These are phyloP conservation scores for Aromia moschata DNA, from an alignment of 2,888 invertebrate species.

Conservation along the genomic window DNA sequence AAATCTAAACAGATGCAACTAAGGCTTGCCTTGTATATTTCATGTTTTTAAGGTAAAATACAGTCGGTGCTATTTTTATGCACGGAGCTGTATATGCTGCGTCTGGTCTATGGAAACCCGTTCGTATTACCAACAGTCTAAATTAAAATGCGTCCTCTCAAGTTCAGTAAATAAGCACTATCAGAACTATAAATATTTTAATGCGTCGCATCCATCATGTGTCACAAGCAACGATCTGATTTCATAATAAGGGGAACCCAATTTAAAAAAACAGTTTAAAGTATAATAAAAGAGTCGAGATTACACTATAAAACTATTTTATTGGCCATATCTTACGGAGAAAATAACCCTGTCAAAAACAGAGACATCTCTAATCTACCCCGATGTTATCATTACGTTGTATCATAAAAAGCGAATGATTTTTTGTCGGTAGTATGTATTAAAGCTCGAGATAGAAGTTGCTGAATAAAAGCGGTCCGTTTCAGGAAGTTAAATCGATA, in stretches of 20 bases:
- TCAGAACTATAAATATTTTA: conserved; percentile 4
- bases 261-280: conserved; percentile 24
- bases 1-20: too few relatives aligned
- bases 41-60: too few relatives aligned
- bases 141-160: neutral
- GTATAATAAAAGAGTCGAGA: conserved; percentile 21
- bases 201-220: conserved; percentile 12
- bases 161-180: conserved; percentile 1
- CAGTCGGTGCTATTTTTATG: too few relatives aligned
- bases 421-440: conserved; percentile 12
- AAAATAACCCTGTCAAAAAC: conserved; percentile 26
- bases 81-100: too few relatives aligned
- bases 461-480: conserved; percentile 9
- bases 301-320: conserved; percentile 27
- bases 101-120: too few relatives aligned
- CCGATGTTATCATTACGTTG: conserved; percentile 21
- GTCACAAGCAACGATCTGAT: conserved; percentile 15
- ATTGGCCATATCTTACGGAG: conserved; percentile 24
- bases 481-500: conserved; percentile 21
- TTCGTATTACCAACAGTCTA: too few relatives aligned
- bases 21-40: too few relatives aligned
- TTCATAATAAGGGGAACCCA: conserved; percentile 11
- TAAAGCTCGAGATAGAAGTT: conserved; percentile 10
- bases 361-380: conserved; percentile 26
- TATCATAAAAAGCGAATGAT: conserved; percentile 17